phyloP scores from a whole-genome alignment of 2,113 vertebrate species.

The Serinus canaria region DNA sequence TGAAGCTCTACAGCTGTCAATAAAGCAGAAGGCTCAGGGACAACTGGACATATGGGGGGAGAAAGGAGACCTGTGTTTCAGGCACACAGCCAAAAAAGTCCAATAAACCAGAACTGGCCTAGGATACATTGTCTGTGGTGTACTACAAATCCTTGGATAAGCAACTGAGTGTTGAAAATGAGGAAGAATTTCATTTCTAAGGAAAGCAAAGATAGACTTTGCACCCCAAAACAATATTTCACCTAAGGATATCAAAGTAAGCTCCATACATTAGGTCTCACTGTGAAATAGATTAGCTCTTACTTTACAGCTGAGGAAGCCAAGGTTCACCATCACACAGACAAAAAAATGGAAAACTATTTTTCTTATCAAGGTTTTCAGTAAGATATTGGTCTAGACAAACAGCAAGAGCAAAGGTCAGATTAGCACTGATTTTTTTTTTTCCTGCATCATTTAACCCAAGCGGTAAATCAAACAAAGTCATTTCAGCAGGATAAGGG shows the following conservation, averaged over 20 bases:
- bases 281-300: not conserved
- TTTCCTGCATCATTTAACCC: slow-evolving; percentile 8
- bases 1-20: not conserved
- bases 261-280: not conserved
- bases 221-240: not conserved
- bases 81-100: not conserved
- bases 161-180: not conserved
- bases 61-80: not conserved
- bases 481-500: not conserved
- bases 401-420: slow-evolving; percentile 26
- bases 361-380: slow-evolving; percentile 24
- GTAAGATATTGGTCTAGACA: not conserved
- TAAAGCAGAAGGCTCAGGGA: not conserved
- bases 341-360: not conserved
- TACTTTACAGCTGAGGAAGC: not conserved
- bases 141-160: not conserved
- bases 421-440: not conserved
- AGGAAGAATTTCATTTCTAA: not conserved
- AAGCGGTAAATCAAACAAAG: slow-evolving; percentile 12
- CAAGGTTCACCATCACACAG: not conserved
- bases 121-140: not conserved
- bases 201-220: not conserved
- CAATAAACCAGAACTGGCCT: not conserved
- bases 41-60: not conserved
- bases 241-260: not conserved